Evolutionary conservation across 2,113 vertebrate species (phyloP).

Genomic region (Atherinomorus stipes): DNA sequence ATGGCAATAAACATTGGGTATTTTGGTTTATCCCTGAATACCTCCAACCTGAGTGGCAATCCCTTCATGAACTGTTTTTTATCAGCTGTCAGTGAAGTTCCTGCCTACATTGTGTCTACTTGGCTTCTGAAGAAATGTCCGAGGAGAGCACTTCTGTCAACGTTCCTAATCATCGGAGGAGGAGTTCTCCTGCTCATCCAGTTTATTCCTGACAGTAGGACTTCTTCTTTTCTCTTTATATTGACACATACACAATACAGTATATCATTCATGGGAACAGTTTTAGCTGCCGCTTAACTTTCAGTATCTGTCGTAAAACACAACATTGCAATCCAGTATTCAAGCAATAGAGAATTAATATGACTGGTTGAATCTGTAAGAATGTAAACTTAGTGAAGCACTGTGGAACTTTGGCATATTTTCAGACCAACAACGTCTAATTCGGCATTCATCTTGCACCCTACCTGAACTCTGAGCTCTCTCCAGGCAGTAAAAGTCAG

Average conservation of each 20-base stretch:
- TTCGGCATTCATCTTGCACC: too few relatives aligned
- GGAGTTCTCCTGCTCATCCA: slow-evolving; percentile 91
- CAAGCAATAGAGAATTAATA: too few relatives aligned
- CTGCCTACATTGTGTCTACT: slow-evolving; percentile 88
- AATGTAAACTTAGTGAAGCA: too few relatives aligned
- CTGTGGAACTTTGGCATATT: too few relatives aligned
- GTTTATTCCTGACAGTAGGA: slow-evolving; percentile 85
- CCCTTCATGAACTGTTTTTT: slow-evolving; percentile 92
- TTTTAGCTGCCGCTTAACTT: neutral
- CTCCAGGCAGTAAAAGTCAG: too few relatives aligned
- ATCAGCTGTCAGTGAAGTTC: slow-evolving; percentile 87
- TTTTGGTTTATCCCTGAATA: slow-evolving; percentile 94
- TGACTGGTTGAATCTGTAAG: too few relatives aligned
- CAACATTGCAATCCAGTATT: too few relatives aligned
- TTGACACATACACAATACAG: neutral
- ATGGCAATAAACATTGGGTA: slow-evolving; percentile 88
- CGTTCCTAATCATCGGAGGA: slow-evolving; percentile 88
- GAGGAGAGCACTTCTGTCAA: slow-evolving; percentile 87
- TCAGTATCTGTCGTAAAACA: neutral
- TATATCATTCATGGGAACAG: neutral
- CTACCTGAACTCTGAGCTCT: too few relatives aligned
- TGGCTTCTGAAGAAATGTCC: slow-evolving; percentile 85
- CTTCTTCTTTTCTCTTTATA: neutral
- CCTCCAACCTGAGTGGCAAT: slow-evolving; percentile 91
- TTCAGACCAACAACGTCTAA: too few relatives aligned